Evolutionary conservation across 1,140 invertebrate species (phyloP).

Genomic region (Cyrtorhinus lividipennis): DNA sequence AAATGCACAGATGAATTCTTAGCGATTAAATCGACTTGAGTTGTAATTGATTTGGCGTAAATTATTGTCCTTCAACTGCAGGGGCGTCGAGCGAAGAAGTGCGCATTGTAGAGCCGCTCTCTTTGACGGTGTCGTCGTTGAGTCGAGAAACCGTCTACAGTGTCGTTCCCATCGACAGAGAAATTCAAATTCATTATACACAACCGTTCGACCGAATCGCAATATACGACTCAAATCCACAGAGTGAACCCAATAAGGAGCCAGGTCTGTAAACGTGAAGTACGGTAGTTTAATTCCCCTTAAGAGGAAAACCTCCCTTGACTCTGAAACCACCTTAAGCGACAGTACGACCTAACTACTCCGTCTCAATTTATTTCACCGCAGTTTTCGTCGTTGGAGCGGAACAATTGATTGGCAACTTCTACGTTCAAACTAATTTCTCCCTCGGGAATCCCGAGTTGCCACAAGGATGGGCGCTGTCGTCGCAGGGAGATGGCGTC

Average conservation of each 20-base stretch:
- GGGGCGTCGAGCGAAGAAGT: too few relatives aligned
- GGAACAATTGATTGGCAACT: background rate
- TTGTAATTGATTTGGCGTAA: too few relatives aligned
- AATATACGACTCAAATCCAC: constrained; percentile 21
- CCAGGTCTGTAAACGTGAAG: background rate
- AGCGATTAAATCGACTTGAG: too few relatives aligned
- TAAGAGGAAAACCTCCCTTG: too few relatives aligned
- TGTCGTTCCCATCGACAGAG: constrained; percentile 29
- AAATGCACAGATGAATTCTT: too few relatives aligned
- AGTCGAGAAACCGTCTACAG: constrained; percentile 29
- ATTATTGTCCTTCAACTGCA: too few relatives aligned
- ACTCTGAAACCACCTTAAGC: too few relatives aligned
- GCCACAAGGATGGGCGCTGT: constrained; percentile 35
- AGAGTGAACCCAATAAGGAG: constrained; percentile 12
- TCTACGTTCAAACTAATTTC: constrained; percentile 30
- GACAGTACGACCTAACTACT: too few relatives aligned
- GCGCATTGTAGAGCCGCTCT: constrained; percentile 23
- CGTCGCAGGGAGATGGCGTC: background rate
- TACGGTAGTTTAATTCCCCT: too few relatives aligned
- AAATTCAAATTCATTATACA: constrained; percentile 38
- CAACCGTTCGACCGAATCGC: constrained; percentile 22
- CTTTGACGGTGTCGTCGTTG: constrained; percentile 33
- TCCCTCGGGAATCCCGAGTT: constrained; percentile 33
- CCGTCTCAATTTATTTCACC: too few relatives aligned
- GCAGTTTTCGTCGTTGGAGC: background rate